phyloP scores from a whole-genome alignment of 2,888 invertebrate species.

The Phymatocera aterrima region DNA sequence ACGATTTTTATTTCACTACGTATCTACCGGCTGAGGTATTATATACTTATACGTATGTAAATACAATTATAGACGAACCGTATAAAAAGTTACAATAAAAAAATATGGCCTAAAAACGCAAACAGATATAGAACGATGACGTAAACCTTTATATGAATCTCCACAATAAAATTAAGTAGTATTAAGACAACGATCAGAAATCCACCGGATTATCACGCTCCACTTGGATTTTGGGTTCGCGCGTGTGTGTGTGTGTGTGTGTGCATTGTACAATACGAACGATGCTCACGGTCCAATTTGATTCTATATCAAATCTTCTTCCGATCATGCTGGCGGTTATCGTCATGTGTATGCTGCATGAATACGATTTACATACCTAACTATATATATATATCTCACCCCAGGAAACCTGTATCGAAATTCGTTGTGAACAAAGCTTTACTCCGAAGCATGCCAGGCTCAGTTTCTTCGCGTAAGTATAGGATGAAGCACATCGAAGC shows the following conservation, averaged over 20 bases:
- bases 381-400: background rate
- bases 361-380: background rate
- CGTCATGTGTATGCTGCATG: background rate
- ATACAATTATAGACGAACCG: background rate
- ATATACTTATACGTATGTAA: background rate
- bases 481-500: slow-evolving; percentile 60
- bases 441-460: slow-evolving; percentile 55
- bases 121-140: background rate
- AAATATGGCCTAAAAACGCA: slow-evolving; percentile 1
- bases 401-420: too few species aligned
- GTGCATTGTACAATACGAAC: too few species aligned
- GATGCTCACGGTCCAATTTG: too few species aligned
- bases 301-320: too few species aligned
- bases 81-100: background rate
- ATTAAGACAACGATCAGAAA: background rate
- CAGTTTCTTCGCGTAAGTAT: slow-evolving; percentile 63
- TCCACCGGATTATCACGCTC: background rate
- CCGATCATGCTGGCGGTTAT: too few species aligned
- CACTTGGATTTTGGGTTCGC: too few species aligned
- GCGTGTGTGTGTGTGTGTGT: too few species aligned
- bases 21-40: background rate
- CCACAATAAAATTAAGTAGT: background rate
- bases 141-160: background rate
- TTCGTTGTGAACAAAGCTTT: slow-evolving; percentile 60
- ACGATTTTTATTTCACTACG: background rate